phyloP scores from a whole-genome alignment of 2,113 vertebrate species.

The Dipodomys ordii region DNA sequence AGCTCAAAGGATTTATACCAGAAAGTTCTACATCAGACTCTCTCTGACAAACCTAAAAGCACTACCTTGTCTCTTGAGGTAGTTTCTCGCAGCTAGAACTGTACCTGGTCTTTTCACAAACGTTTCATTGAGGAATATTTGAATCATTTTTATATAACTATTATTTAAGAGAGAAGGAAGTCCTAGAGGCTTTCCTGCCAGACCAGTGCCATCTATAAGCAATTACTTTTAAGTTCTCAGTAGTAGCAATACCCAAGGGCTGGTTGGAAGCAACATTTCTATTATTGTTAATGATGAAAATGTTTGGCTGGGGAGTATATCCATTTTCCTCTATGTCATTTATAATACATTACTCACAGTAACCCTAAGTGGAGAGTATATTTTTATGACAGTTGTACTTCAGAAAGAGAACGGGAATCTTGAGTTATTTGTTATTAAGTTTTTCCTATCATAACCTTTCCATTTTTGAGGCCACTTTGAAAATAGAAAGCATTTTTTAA shows the following conservation, averaged over 20 bases:
- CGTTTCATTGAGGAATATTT: conserved; percentile 60
- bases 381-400: conserved; percentile 67
- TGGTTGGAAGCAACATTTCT: conserved; percentile 70
- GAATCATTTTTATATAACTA: conserved; percentile 63
- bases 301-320: conserved; percentile 71
- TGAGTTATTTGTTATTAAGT: conserved; percentile 74
- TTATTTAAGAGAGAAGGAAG: conserved; percentile 55
- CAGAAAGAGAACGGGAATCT: conserved; percentile 59
- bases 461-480: conserved; percentile 61
- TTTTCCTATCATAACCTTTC: conserved; percentile 51
- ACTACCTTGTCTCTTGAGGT: conserved; percentile 32
- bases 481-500: conserved; percentile 51
- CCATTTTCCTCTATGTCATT: conserved; percentile 69
- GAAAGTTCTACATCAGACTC: neutral
- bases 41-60: neutral
- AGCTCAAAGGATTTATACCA: neutral
- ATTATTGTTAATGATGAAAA: conserved; percentile 76
- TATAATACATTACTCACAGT: conserved; percentile 56
- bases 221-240: conserved; percentile 64
- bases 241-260: conserved; percentile 50
- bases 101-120: conserved; percentile 41
- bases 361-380: conserved; percentile 57
- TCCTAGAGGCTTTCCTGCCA: conserved; percentile 49
- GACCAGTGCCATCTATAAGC: conserved; percentile 36
- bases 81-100: conserved; percentile 34